Conservation (phyloP, 2,888 invertebrate genomes). For the Ellobium chinense region DNA sequence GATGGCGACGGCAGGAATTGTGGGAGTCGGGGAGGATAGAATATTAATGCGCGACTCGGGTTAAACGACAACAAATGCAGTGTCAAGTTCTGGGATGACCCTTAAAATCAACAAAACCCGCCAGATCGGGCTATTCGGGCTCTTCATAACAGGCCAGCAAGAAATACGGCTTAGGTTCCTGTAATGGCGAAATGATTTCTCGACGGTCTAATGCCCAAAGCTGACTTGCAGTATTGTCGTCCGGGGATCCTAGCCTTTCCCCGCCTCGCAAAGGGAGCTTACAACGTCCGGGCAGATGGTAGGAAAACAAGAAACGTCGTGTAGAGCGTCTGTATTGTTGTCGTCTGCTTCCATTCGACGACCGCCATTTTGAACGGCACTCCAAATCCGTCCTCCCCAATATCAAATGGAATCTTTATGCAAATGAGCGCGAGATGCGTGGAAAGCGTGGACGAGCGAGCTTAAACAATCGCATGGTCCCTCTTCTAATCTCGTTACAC, state of each 20-base stretch:
- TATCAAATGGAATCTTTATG: conserved; percentile 45
- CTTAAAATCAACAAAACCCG: conserved; percentile 38
- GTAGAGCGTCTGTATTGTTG: conserved; percentile 30
- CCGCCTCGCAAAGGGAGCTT: not conserved
- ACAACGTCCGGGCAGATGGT: conserved; percentile 34
- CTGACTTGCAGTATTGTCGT: conserved; percentile 1
- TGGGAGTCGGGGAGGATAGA: conserved; percentile 11
- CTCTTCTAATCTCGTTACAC: conserved; percentile 35
- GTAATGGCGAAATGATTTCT: conserved; percentile 32
- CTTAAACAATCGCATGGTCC: conserved; percentile 22
- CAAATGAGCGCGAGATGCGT: conserved; percentile 32
- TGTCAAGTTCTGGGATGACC: conserved; percentile 40
- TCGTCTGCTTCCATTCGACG: conserved; percentile 11
- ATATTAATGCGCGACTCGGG: conserved; percentile 45
- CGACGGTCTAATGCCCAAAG: not conserved
- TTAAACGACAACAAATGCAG: conserved; percentile 44
- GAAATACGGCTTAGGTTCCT: not conserved
- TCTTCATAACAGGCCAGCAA: not conserved
- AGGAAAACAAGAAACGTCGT: conserved; percentile 34
- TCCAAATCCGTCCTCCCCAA: conserved; percentile 15
- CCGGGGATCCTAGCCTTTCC: not conserved
- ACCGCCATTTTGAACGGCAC: conserved; percentile 35
- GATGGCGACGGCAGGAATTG: conserved; percentile 26
- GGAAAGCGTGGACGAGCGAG: conserved; percentile 10
- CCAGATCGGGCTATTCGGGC: too few species aligned